These are phyloP conservation scores for Podarcis siculus DNA, from an alignment of 2,797 vertebrate genomes.

Conservation along the genomic window DNA sequence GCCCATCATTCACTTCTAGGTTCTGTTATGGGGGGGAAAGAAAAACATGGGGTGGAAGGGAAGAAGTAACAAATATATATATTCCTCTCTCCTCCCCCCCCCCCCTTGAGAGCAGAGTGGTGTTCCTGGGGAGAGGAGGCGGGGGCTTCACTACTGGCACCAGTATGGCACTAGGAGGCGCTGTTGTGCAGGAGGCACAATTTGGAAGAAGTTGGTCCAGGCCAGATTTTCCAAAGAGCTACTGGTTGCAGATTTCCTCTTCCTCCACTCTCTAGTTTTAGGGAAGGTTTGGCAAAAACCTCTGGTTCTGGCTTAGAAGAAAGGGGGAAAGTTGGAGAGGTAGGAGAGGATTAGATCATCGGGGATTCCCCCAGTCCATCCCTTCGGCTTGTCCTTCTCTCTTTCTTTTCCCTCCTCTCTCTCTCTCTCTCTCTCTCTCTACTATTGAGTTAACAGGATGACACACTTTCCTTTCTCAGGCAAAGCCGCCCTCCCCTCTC, in stretches of 20 bases:
- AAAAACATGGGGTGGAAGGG: neutral
- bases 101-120: neutral
- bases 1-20: neutral
- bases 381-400: neutral
- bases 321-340: too few relatives aligned
- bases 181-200: neutral
- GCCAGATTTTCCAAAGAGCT: neutral
- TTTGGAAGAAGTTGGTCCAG: neutral
- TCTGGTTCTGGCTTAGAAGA: constrained; percentile 21
- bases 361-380: neutral
- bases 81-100: neutral
- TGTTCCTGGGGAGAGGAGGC: neutral
- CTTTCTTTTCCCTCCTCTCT: neutral
- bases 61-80: too few relatives aligned
- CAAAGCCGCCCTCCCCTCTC: neutral
- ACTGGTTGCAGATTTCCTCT: neutral
- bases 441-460: neutral
- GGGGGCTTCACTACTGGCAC: too few relatives aligned
- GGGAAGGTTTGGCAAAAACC: neutral
- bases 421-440: neutral
- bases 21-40: neutral
- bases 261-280: neutral
- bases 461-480: neutral
- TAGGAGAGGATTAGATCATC: neutral
- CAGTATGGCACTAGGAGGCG: neutral